These are phyloP conservation scores for Neosalanx taihuensis DNA, from an alignment of 2,797 vertebrate genomes.

Conservation along the genomic window DNA sequence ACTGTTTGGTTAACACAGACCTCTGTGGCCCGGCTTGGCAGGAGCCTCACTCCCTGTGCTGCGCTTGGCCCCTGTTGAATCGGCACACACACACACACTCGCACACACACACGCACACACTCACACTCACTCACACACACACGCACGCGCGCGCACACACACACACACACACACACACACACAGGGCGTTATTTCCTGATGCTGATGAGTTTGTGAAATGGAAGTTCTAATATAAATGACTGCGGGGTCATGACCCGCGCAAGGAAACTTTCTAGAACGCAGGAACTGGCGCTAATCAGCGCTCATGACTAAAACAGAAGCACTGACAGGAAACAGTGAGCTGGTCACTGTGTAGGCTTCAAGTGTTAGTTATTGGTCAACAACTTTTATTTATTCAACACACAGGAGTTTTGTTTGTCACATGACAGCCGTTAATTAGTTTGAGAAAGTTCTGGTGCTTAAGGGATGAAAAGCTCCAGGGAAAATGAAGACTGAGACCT, in stretches of 20 bases:
- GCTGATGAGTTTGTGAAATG: conserved; percentile 68
- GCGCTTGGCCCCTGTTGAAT: conserved; percentile 58
- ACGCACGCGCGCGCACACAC: too few relatives aligned
- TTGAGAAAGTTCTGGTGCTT: too few relatives aligned
- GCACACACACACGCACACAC: background rate
- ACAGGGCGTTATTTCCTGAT: conserved; percentile 75
- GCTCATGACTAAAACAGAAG: conserved; percentile 52
- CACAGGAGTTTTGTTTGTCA: background rate
- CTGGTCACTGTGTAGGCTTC: conserved; percentile 4
- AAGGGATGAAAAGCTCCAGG: too few relatives aligned
- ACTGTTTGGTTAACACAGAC: conserved; percentile 59
- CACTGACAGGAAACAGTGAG: conserved; percentile 31
- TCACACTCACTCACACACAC: too few relatives aligned
- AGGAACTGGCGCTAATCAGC: conserved; percentile 59
- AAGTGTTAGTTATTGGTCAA: conserved; percentile 23
- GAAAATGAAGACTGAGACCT: too few relatives aligned
- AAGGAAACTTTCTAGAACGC: conserved; percentile 47
- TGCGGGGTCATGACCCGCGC: conserved; percentile 60
- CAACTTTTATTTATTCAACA: conserved; percentile 12
- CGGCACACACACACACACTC: conserved; percentile 4
- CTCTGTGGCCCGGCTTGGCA: conserved; percentile 42
- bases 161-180: background rate
- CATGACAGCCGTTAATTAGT: background rate
- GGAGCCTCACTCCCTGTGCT: conserved; percentile 42
- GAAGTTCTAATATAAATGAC: conserved; percentile 59